A percentile compares a stretch with the other conserved stretches of the same genome.
phyloP scores from a whole-genome alignment of 2,888 invertebrate genomes.

The Caenorhabditis becei region DNA sequence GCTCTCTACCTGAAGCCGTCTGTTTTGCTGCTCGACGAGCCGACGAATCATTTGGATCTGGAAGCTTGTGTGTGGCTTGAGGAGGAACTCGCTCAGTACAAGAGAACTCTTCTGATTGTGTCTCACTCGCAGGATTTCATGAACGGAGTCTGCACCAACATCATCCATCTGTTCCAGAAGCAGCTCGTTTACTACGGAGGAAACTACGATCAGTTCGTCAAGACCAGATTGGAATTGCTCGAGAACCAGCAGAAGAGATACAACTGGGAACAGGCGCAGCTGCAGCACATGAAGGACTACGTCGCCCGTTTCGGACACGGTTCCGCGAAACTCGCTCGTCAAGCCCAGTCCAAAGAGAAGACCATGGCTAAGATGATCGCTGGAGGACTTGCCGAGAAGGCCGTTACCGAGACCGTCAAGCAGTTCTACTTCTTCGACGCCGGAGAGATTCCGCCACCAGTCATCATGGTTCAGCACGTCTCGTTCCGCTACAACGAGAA shows the following conservation, averaged over 20 bases:
- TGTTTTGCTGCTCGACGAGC: conserved; percentile 85
- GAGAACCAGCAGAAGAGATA: conserved; percentile 99
- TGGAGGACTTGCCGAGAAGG: conserved; percentile 96
- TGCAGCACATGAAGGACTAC: conserved; percentile 99
- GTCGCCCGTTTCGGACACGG: conserved; percentile 99
- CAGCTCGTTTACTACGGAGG: conserved; percentile 94
- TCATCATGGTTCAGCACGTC: conserved; percentile 99
- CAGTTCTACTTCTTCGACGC: conserved; percentile 97
- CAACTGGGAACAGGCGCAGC: conserved; percentile 99
- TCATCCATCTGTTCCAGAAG: conserved; percentile 94
- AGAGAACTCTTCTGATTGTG: conserved; percentile 95
- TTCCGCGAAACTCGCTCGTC: conserved; percentile 96
- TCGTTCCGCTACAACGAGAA: conserved; percentile 90
- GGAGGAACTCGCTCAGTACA: conserved; percentile 95
- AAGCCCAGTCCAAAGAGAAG: conserved; percentile 99
- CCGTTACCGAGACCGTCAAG: conserved; percentile 89
- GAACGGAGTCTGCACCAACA: conserved; percentile 94
- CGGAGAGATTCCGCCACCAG: conserved; percentile 97
- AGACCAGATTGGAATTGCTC: conserved; percentile 93
- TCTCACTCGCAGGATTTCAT: conserved; percentile 99
- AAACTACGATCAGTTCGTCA: conserved; percentile 96
- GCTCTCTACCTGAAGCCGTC: conserved; percentile 85
- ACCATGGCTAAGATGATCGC: conserved; percentile 99
- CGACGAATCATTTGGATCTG: conserved; percentile 86
- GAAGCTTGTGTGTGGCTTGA: conserved; percentile 99